A percentile compares a stretch with the other conserved stretches of the same genome.
These are phyloP conservation scores for Lophotis ruficrista DNA, from an alignment of 2,113 vertebrate genomes.

Conservation along the genomic window DNA sequence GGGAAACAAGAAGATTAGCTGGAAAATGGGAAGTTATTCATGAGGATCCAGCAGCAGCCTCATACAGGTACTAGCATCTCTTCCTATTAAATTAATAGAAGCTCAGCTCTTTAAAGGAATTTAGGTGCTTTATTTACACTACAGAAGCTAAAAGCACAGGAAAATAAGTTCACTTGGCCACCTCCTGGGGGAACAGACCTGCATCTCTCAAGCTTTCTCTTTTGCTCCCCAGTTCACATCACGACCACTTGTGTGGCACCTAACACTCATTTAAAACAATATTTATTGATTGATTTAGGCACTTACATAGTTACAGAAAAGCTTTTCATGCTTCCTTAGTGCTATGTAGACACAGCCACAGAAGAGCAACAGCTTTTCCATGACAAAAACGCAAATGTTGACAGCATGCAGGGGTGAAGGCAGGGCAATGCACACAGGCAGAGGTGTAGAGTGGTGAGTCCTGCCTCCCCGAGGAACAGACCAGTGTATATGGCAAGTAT, in stretches of 20 bases:
- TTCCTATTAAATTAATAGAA: background rate
- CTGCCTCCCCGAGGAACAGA: background rate
- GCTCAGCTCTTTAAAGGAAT: background rate
- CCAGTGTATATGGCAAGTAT: background rate
- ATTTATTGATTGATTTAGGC: conserved; percentile 3
- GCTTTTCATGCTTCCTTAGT: background rate
- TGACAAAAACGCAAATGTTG: background rate
- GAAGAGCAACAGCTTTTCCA: background rate
- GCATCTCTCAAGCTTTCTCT: background rate
- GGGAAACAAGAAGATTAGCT: background rate
- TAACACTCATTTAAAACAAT: conserved; percentile 18
- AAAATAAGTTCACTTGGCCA: background rate
- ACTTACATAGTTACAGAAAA: background rate
- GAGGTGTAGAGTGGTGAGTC: background rate
- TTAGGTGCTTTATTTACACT: background rate
- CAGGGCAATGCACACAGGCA: background rate
- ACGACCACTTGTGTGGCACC: background rate
- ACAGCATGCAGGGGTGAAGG: background rate
- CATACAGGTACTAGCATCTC: background rate
- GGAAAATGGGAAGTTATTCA: background rate
- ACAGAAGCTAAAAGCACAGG: background rate
- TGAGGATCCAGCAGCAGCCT: background rate
- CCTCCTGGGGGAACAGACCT: background rate
- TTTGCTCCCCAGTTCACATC: background rate
- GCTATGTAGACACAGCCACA: background rate